Evolutionary conservation across 2,113 vertebrate genomes (phyloP).

Genomic region (Psammodynastes pulverulentus): DNA sequence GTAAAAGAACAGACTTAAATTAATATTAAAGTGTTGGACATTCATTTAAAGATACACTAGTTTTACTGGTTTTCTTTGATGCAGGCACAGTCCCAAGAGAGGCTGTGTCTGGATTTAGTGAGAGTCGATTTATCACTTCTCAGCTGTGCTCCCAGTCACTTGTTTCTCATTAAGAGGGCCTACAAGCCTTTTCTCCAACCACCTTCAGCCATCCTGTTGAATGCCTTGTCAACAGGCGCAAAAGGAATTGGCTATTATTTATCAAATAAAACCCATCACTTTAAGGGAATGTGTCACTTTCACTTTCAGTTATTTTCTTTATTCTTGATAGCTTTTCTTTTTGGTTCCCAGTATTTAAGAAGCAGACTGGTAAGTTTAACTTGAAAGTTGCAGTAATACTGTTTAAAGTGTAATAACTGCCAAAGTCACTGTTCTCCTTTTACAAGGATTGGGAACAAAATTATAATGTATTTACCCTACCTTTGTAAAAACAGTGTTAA

Average conservation of each 20-base stretch:
- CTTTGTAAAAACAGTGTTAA: slow-evolving; percentile 20
- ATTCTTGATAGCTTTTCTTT: neutral
- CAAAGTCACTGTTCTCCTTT: neutral
- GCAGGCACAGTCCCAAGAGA: neutral
- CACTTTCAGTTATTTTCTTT: neutral
- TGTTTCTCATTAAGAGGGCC: neutral
- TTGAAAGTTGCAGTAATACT: neutral
- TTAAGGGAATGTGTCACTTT: neutral
- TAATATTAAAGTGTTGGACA: neutral
- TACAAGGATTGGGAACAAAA: slow-evolving; percentile 25
- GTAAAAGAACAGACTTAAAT: neutral
- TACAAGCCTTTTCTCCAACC: neutral
- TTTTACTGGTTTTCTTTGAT: neutral
- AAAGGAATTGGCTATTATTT: neutral
- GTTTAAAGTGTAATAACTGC: neutral
- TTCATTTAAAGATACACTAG: neutral
- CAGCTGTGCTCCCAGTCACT: neutral
- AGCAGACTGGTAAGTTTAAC: neutral
- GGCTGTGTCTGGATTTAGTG: neutral
- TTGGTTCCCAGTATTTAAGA: neutral
- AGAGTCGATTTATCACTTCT: neutral
- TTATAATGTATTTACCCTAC: slow-evolving; percentile 1
- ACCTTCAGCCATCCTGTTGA: neutral
- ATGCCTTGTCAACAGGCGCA: neutral
- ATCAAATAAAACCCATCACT: neutral